Base-by-base conservation (phyloP, 1,140 invertebrate genomes). In the Teleogryllus occipitalis region DNA sequence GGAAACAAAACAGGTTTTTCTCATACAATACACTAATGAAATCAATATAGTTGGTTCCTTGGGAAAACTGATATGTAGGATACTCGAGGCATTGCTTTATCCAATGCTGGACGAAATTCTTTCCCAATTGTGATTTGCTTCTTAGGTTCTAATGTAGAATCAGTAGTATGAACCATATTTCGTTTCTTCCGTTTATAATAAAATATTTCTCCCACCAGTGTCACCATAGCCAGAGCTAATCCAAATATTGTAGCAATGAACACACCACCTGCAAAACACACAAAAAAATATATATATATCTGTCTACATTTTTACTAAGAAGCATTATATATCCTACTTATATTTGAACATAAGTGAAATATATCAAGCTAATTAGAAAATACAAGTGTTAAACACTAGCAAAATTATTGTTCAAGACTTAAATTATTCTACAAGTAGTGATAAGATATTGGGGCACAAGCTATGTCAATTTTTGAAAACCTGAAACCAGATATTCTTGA, bases 221-320 rank as follows among this genome's bases (percentile, higher is more conserved):
- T 95, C 7, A 95, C 83, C 92, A 96, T 94, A 0, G 94, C 94
- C 49, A 96, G 83, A 0, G 91, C 91, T 7, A 96, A 86, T 0
- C 95, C 95, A 83, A 95, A 94, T 0, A 96, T 86, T 0, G 95
- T 96, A 5, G 94, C 94, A 81, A 96, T 96, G 82, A 96, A 97
- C 7, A 97, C 95, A 8, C 95, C 95, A 81, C 95, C 93, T 94
- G 83, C 74, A 86, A 79, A 76, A 54, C 80, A 79, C 47, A 18
- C 7, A 1, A 65, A 1, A 65, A 39, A 39, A 39, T 39, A 39
- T 2, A 39, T 39, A 39, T 39, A 5, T 39, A 39, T 39, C 1
- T 39, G 27, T 39, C 5, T 1, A 39, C 27, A 39, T 39, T 39
- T 39, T 39, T 39, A 39, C 27, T 39, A 39, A 39, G 5, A 2